These are phyloP conservation scores for Saguinus midas DNA, from an alignment of 2,113 vertebrate species.

Conservation along the genomic window DNA sequence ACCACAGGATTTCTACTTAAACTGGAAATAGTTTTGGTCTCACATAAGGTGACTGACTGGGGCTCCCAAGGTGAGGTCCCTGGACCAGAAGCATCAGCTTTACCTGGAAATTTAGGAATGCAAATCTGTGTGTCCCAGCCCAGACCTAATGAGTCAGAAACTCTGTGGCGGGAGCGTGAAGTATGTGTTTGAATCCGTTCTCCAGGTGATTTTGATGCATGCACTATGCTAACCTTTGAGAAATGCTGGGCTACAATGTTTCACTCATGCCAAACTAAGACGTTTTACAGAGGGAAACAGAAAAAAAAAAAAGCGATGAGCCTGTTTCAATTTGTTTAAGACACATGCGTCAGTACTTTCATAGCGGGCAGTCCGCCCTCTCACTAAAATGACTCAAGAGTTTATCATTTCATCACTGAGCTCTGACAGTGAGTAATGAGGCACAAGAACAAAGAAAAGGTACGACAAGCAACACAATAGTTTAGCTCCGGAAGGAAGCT, in stretches of 20 bases:
- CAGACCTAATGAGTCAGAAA: not conserved
- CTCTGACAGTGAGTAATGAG: not conserved
- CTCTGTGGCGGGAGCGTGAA: not conserved
- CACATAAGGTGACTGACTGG: not conserved
- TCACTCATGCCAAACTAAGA: not conserved
- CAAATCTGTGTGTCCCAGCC: not conserved
- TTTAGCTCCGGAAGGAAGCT: slow-evolving; percentile 2
- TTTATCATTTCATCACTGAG: not conserved
- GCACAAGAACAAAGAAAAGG: not conserved
- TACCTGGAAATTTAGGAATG: slow-evolving; percentile 13
- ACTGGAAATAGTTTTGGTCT: not conserved
- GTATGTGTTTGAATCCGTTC: not conserved
- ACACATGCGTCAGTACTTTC: not conserved
- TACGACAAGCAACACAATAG: not conserved
- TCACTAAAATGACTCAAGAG: slow-evolving; percentile 4
- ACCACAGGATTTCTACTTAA: slow-evolving; percentile 5
- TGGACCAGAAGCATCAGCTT: not conserved
- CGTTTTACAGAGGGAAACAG: not conserved
- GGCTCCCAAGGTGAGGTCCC: not conserved
- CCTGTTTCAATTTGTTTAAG: not conserved
- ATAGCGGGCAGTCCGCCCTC: not conserved
- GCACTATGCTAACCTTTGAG: not conserved
- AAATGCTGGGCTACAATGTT: not conserved
- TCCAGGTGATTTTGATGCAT: not conserved
- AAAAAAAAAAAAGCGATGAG: not conserved